Base-by-base conservation (phyloP, 2,888 invertebrate species). In the Xanthorhoe spadicearia region DNA sequence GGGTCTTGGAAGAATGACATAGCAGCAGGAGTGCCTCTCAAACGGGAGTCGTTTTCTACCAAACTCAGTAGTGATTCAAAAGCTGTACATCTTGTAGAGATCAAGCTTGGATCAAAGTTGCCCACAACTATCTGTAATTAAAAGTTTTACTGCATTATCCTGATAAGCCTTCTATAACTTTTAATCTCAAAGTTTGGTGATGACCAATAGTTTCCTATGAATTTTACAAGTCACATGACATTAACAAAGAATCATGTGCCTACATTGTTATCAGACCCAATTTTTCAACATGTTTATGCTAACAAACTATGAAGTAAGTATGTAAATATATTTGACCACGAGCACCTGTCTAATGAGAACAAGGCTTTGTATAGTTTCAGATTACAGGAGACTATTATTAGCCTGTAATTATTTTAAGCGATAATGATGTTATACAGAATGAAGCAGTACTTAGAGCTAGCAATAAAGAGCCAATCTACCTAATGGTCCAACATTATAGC, bases 51-150 rank as follows among this genome's bases (percentile, higher is more conserved):
- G 71, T 83, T 87, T 0, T 94, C 91, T 70, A 96, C 87, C 74
- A 95, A 86, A 60, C 92, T 91, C 35, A 96, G 79, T 38, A 96
- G 86, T 57, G 88, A 85, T 81, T 96, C 95, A 87, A 96, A 96
- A 17, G 95, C 94, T 0, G 90, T 85, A 82, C 95, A 95, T 73
- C 96, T 90, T 48, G 93, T 90, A 2, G 94, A 94, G 77, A 96
- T 96, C 56, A 96, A 83, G 72, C 94, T 94, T 13, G 95, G 94
- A 58, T 95, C 95, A 79, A 96, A 96, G 81, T 96, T 96, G 0
- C 96, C 96, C 73, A 95, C 86, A 4, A 96, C 79, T 68, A 94
- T 94, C 94, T 94, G 88, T 64, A 89, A 73, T 13, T 8, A 17
- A 43, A 1, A 23, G 35, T 32, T 32, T 23, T 46, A 46, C n/a